Evolutionary conservation across 2,888 invertebrate genomes (phyloP).

Genomic region (Synergus gifuensis): DNA sequence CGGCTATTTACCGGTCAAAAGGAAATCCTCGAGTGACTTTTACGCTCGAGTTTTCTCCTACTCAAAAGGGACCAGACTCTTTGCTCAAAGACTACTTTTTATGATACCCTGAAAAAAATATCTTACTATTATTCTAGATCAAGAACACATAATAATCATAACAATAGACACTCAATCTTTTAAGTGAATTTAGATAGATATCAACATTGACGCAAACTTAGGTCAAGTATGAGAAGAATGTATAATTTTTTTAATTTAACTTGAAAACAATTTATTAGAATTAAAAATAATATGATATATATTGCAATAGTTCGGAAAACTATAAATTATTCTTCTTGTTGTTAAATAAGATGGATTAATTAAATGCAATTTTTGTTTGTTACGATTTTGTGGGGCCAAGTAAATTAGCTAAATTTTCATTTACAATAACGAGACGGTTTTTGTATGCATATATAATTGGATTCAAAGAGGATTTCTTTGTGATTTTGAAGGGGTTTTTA

Average conservation of each 20-base stretch:
- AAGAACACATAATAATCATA: background rate
- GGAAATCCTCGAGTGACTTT: slow-evolving; percentile 32
- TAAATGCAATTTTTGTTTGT: no score
- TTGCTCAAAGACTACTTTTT: slow-evolving; percentile 9
- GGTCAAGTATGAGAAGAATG: no score
- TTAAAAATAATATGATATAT: no score
- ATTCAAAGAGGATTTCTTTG: background rate
- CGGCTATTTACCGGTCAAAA: slow-evolving; percentile 38
- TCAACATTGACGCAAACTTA: no score
- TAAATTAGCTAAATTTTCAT: background rate
- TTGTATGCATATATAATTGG: background rate
- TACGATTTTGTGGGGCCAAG: no score
- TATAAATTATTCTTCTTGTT: no score
- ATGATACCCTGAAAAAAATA: background rate
- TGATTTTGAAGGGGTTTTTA: background rate
- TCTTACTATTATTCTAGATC: background rate
- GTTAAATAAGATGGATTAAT: no score
- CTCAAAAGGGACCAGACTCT: background rate
- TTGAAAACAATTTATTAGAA: no score
- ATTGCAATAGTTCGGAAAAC: no score
- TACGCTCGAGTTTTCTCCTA: background rate
- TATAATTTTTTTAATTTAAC: no score
- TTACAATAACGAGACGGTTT: background rate
- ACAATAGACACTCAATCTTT: no score
- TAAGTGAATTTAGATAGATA: no score